Conservation (phyloP, 2,113 vertebrate species). For the Heteronetta atricapilla region DNA sequence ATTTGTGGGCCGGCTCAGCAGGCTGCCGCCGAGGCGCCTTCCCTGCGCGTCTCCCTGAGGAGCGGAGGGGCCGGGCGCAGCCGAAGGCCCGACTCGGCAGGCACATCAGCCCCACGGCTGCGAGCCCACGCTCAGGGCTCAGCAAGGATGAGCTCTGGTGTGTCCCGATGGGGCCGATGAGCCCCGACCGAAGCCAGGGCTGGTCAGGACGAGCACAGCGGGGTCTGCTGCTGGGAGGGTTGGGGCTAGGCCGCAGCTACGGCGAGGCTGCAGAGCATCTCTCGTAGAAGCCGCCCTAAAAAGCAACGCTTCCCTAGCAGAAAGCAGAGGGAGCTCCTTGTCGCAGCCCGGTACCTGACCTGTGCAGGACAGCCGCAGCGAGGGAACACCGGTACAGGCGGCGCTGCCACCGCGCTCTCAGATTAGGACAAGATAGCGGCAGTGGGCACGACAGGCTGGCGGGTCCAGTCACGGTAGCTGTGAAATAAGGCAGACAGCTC, state of each 20-base stretch:
- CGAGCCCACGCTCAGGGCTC: neutral
- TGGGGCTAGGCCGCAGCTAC: neutral
- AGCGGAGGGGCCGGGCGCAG: neutral
- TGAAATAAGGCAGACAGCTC: neutral
- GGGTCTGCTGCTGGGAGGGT: neutral
- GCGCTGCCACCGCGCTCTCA: neutral
- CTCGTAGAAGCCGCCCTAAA: neutral
- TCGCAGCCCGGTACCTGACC: neutral
- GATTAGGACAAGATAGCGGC: neutral
- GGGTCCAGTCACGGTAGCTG: neutral
- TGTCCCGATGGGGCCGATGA: neutral
- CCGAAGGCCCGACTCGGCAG: constrained; percentile 6
- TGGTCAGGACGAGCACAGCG: neutral
- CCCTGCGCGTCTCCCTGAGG: no score
- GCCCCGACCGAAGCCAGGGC: neutral
- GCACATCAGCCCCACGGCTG: neutral
- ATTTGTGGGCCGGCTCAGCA: constrained; percentile 40
- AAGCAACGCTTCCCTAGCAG: neutral
- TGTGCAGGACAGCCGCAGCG: fast-evolving
- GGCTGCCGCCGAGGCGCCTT: constrained; percentile 30
- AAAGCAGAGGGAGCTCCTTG: neutral
- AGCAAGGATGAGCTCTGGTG: neutral
- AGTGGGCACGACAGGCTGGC: neutral
- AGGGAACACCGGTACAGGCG: neutral
- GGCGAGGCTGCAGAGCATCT: neutral